phyloP scores from a whole-genome alignment of 2,888 invertebrate genomes.

The Sericinus montela region DNA sequence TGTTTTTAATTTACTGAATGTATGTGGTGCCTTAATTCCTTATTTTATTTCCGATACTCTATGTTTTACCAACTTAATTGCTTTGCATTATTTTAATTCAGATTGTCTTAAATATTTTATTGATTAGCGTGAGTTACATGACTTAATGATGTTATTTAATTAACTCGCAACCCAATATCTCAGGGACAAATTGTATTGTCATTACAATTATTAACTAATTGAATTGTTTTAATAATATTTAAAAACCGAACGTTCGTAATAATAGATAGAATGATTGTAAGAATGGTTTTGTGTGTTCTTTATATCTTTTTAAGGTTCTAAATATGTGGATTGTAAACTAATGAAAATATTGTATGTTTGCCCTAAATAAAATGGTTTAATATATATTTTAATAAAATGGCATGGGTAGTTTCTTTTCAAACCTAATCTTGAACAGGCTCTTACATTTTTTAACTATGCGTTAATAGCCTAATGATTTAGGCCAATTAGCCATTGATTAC shows the following conservation, averaged over 20 bases:
- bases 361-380: conserved; percentile 77
- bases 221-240: conserved; percentile 14
- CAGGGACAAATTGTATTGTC: conserved; percentile 3
- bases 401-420: conserved; percentile 29
- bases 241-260: conserved; percentile 17
- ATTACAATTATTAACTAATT: conserved; percentile 7
- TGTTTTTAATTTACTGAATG: conserved; percentile 50
- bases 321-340: conserved; percentile 74
- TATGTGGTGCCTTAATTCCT: conserved; percentile 73
- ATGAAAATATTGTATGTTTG: conserved; percentile 78
- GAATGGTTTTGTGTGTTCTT: conserved; percentile 66
- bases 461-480: too few species aligned
- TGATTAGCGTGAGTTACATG: conserved; percentile 2
- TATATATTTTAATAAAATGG: conserved; percentile 78
- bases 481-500: too few species aligned
- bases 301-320: conserved; percentile 71
- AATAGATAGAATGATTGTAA: conserved; percentile 43
- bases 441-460: too few species aligned
- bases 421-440: not conserved
- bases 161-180: not conserved
- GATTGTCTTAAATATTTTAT: not conserved
- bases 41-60: conserved; percentile 32
- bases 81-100: conserved; percentile 16
- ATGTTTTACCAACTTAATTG: conserved; percentile 20
- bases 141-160: not conserved